Evolutionary conservation across 2,888 invertebrate genomes (phyloP).

Genomic region (Coremacera marginata): DNA sequence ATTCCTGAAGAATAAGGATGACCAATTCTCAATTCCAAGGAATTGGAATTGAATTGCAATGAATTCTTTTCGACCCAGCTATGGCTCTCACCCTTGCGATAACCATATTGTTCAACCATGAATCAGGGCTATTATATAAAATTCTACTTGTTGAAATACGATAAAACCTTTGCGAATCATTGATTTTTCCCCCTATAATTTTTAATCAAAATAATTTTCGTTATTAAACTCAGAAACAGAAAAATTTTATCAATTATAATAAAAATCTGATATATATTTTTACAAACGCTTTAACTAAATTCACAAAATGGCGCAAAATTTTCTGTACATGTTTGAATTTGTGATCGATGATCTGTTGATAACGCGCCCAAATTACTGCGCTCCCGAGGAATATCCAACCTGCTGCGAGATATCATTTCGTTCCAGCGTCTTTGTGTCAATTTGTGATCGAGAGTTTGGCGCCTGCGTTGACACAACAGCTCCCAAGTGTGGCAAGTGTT

Average conservation of each 20-base stretch:
- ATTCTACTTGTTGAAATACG: slow-evolving; percentile 23
- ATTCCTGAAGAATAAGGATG: too few relatives aligned
- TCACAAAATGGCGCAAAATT: slow-evolving; percentile 59
- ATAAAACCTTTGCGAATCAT: neutral
- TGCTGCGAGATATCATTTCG: slow-evolving; percentile 67
- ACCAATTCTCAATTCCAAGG: too few relatives aligned
- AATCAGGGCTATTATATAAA: neutral
- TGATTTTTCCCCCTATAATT: slow-evolving; percentile 4
- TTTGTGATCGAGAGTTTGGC: slow-evolving; percentile 66
- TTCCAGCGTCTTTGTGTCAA: slow-evolving; percentile 62
- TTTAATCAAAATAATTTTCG: slow-evolving; percentile 44
- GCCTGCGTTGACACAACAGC: slow-evolving; percentile 56
- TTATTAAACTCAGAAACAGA: slow-evolving; percentile 39
- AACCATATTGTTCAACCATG: too few relatives aligned
- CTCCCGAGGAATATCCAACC: slow-evolving; percentile 68
- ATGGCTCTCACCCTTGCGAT: too few relatives aligned
- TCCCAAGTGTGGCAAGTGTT: slow-evolving; percentile 64
- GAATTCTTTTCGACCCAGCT: too few relatives aligned
- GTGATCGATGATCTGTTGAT: slow-evolving; percentile 66
- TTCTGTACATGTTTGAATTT: slow-evolving; percentile 67
- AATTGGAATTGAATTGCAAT: too few relatives aligned
- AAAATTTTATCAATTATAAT: slow-evolving; percentile 43
- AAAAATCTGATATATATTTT: slow-evolving; percentile 42
- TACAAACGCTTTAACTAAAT: slow-evolving; percentile 45
- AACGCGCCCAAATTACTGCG: slow-evolving; percentile 64